phyloP scores from a whole-genome alignment of 2,113 vertebrate genomes.

The Gambusia holbrooki region DNA sequence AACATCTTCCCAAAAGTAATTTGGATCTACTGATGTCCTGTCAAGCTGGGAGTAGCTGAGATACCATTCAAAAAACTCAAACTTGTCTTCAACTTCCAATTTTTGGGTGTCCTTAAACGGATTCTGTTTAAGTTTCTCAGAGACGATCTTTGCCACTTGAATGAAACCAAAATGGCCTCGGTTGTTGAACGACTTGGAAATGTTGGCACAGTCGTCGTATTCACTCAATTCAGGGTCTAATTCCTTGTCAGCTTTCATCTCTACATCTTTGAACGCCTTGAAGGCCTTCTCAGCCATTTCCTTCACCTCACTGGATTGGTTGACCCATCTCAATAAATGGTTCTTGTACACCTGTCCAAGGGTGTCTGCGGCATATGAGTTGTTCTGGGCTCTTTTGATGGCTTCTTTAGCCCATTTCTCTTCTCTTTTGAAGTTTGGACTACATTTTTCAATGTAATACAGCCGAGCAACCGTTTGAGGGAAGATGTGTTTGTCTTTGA shows the following conservation, averaged over 20 bases:
- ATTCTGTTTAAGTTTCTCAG: background rate
- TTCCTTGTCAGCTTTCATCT: conserved; percentile 25
- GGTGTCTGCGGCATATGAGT: conserved; percentile 63
- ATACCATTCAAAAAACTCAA: conserved; percentile 62
- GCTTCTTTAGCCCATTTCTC: conserved; percentile 43
- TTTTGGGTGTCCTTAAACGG: background rate
- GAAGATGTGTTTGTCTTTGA: background rate
- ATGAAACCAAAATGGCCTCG: conserved; percentile 56
- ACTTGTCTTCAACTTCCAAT: conserved; percentile 29
- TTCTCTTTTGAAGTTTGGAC: background rate
- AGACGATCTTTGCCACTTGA: conserved; percentile 46
- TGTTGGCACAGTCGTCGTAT: background rate
- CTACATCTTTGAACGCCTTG: conserved; percentile 39
- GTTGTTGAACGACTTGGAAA: conserved; percentile 47
- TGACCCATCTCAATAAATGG: background rate
- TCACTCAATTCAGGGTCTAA: background rate
- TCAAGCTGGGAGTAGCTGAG: conserved; percentile 45
- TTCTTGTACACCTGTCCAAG: conserved; percentile 65
- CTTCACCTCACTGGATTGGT: fast-evolving
- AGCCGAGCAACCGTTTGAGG: conserved; percentile 62
- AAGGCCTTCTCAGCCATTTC: background rate
- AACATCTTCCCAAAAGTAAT: conserved; percentile 30
- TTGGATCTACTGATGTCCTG: background rate
- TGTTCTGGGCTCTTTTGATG: conserved; percentile 27
- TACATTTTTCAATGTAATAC: background rate